phyloP scores from a whole-genome alignment of 2,797 vertebrate species.

The Limosa lapponica region DNA sequence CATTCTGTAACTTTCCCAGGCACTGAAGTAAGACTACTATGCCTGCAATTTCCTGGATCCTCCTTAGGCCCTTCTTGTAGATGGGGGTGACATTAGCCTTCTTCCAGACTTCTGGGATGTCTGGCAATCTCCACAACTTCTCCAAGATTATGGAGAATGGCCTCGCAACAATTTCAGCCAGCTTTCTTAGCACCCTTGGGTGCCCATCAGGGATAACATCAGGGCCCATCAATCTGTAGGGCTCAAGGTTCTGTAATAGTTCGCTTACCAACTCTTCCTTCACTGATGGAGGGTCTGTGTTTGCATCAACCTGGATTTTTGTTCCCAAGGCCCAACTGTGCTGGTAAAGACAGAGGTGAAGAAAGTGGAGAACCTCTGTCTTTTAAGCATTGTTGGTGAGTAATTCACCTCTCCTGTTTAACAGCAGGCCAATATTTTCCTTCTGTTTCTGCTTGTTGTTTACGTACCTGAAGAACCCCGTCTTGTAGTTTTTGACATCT shows the following conservation, averaged over 20 bases:
- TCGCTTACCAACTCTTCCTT: neutral
- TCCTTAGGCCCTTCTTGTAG: neutral
- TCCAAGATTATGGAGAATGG: neutral
- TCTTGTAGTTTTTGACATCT: neutral
- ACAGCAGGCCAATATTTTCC: neutral
- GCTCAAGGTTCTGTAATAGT: neutral
- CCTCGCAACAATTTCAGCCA: neutral
- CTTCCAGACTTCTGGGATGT: neutral
- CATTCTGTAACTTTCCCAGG: neutral
- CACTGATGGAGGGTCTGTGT: neutral
- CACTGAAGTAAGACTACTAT: neutral
- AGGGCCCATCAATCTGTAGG: neutral
- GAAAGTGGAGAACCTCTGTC: neutral
- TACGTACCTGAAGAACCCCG: neutral
- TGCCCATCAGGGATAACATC: neutral
- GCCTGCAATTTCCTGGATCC: neutral
- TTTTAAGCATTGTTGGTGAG: neutral
- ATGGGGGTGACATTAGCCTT: neutral
- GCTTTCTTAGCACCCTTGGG: neutral
- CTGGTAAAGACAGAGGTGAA: neutral
- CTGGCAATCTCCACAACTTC: neutral
- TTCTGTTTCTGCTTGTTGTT: neutral
- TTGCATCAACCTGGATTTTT: neutral
- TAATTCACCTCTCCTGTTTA: neutral
- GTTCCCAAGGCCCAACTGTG: neutral